phyloP scores from a whole-genome alignment of 2,113 vertebrate species.

The Laterallus jamaicensis region DNA sequence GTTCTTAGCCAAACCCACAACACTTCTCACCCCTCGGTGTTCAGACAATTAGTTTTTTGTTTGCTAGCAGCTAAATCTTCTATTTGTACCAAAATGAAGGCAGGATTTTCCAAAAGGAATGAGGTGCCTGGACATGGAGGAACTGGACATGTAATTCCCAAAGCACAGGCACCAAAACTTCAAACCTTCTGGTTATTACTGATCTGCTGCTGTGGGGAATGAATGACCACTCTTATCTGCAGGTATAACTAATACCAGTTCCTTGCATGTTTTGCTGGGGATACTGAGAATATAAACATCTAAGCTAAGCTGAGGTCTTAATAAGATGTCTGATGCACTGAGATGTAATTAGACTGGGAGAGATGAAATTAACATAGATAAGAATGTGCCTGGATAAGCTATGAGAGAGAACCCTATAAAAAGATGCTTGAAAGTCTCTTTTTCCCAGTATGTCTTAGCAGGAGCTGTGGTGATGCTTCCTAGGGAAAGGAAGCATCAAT shows the following conservation, averaged over 20 bases:
- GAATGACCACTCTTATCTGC: not conserved
- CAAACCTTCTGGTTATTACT: not conserved
- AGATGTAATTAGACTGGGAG: not conserved
- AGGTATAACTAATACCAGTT: not conserved
- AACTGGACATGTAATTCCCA: not conserved
- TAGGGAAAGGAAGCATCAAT: not conserved
- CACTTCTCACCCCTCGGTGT: not conserved
- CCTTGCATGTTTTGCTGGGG: not conserved
- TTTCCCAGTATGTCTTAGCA: not conserved
- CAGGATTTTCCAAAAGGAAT: not conserved
- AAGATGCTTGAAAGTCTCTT: not conserved
- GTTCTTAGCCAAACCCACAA: not conserved
- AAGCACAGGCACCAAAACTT: not conserved
- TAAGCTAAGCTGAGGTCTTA: not conserved
- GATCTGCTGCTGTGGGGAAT: not conserved
- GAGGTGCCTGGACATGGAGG: not conserved
- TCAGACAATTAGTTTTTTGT: not conserved
- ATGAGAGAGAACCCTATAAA: not conserved
- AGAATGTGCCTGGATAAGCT: not conserved
- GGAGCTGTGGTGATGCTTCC: not conserved
- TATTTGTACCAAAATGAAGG: not conserved
- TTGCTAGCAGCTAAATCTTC: not conserved
- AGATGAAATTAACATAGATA: not conserved
- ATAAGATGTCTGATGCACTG: not conserved
- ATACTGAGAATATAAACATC: not conserved